Base-by-base conservation (phyloP, 2,113 vertebrate species). In the Ahaetulla prasina region DNA sequence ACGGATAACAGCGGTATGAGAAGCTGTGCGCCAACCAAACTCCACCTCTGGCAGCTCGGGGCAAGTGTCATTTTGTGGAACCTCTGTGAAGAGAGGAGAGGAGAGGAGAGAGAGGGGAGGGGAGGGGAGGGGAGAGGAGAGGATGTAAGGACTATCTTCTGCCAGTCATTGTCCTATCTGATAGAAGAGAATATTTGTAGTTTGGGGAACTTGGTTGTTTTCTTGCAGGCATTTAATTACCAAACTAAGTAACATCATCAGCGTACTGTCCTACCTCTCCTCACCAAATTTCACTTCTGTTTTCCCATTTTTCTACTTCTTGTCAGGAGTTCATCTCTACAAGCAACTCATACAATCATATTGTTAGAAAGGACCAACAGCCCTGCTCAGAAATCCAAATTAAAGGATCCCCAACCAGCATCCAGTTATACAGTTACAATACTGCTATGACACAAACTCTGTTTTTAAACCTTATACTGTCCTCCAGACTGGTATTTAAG, bases 51-150 rank as follows among this genome's bases (percentile, higher is more conserved):
- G 98, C 52, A 98, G 97, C 87, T 98, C 97, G 0, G 98, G 98
- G 92, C 98, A 99, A 4, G 98, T 99, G 96, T 99, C 98, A 54
- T 99, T 99, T n/a, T 98, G 98, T 84, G 98, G 98, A 55, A 99
- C 98, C 96, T 99, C 98, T 99, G 97, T 89, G 52, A 91, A 4
- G 23, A 35, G 4, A 55, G 27, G 55, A 30, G 86, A 53, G 85
- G 88, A 92, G n/a, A 87, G 39, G 35, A n/a, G 52, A 86, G 2
- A 25, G 25, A 9, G 57, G 25, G 27, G 25, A 2, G 57, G 23
- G 11, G 57, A 4, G 57, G 57, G 20, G 84, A 53, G 86, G 87
- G 90, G 45, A 92, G 52, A 68, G 12, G 60, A 68, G 8, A 10
- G 0, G 68, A 55, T 7, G 1, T 43, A 90, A 18, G 9, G 9